phyloP scores from a whole-genome alignment of 2,113 vertebrate species.

The human region GRCh38 chr15:43983001-43983500 shows the following conservation, averaged over 20 bases:
- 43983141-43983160: background rate
- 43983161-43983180: background rate
- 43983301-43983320: background rate
- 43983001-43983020: background rate
- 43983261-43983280: background rate
- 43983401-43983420: background rate
- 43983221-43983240: background rate
- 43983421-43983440: background rate
- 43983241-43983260: background rate
- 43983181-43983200: background rate
- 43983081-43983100: background rate
- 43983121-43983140: background rate
- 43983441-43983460: background rate
- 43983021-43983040: background rate
- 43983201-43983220: background rate
- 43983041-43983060: background rate
- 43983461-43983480: background rate
- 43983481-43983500: background rate
- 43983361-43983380: background rate
- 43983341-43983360: background rate
- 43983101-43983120: background rate
- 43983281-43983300: background rate
- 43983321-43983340: background rate
- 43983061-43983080: background rate
- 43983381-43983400: background rate